phyloP scores from a whole-genome alignment of 2,113 vertebrate genomes.

The Heterotis niloticus region DNA sequence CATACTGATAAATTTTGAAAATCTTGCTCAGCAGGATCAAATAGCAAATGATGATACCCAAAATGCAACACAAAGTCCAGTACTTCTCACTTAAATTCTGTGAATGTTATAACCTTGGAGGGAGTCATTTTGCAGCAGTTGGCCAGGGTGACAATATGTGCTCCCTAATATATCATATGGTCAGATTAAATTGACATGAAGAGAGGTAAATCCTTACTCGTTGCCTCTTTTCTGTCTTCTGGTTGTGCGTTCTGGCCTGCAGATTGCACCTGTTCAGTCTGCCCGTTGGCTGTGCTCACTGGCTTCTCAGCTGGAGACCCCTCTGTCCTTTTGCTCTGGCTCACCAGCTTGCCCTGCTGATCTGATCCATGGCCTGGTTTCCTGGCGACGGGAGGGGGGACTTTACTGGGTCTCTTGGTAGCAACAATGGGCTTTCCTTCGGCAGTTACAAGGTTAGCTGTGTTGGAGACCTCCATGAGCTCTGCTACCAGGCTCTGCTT shows the following conservation, averaged over 20 bases:
- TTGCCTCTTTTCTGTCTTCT: conserved; percentile 34
- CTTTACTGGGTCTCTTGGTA: conserved; percentile 66
- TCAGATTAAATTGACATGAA: background rate
- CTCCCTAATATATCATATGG: background rate
- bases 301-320: conserved; percentile 13
- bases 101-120: too few relatives aligned
- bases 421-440: conserved; percentile 43
- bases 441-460: conserved; percentile 48
- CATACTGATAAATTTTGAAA: background rate
- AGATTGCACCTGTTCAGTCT: conserved; percentile 39
- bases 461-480: conserved; percentile 73
- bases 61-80: too few relatives aligned
- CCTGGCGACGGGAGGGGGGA: conserved; percentile 88
- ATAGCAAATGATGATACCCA: too few relatives aligned
- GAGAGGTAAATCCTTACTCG: conserved; percentile 46
- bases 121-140: too few relatives aligned
- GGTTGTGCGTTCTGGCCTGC: conserved; percentile 40
- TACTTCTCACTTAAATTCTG: too few relatives aligned
- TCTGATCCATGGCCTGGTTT: conserved; percentile 67
- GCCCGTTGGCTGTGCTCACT: conserved; percentile 45
- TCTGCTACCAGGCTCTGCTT: conserved; percentile 79
- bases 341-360: conserved; percentile 36
- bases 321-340: conserved; percentile 33
- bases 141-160: background rate
- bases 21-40: background rate